Conservation (phyloP, 2,113 vertebrate species). For the Picathartes gymnocephalus region DNA sequence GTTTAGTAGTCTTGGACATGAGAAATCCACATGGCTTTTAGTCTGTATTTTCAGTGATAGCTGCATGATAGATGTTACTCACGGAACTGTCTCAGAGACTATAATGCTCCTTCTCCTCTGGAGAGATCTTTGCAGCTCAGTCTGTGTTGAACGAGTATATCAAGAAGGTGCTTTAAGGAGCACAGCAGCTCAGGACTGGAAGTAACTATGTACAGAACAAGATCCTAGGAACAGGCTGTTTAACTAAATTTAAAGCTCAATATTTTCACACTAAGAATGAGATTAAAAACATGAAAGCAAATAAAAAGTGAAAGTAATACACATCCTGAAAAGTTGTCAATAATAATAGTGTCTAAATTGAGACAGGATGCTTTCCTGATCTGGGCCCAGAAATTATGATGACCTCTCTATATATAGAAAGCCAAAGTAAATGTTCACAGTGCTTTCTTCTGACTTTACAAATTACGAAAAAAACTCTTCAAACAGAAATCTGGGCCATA, state of each 20-base stretch:
- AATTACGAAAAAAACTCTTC: neutral
- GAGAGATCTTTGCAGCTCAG: neutral
- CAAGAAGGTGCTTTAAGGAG: neutral
- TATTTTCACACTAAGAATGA: neutral
- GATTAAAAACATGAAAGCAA: neutral
- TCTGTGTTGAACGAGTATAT: neutral
- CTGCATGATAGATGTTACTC: neutral
- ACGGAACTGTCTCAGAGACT: neutral
- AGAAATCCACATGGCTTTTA: neutral
- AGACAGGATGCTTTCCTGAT: neutral
- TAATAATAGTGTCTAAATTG: neutral
- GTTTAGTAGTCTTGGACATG: neutral
- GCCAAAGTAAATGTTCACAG: neutral
- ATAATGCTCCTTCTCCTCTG: neutral
- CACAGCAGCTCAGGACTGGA: neutral
- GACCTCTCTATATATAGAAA: neutral
- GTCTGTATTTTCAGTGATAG: neutral
- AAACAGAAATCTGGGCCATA: neutral
- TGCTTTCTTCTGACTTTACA: neutral
- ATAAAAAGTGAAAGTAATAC: neutral
- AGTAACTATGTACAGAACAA: neutral
- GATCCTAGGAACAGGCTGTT: neutral
- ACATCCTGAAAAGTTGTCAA: neutral
- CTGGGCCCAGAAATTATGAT: neutral
- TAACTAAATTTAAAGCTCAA: neutral